These are phyloP conservation scores for Horisme vitalbata DNA, from an alignment of 2,888 invertebrate species.

Conservation along the genomic window DNA sequence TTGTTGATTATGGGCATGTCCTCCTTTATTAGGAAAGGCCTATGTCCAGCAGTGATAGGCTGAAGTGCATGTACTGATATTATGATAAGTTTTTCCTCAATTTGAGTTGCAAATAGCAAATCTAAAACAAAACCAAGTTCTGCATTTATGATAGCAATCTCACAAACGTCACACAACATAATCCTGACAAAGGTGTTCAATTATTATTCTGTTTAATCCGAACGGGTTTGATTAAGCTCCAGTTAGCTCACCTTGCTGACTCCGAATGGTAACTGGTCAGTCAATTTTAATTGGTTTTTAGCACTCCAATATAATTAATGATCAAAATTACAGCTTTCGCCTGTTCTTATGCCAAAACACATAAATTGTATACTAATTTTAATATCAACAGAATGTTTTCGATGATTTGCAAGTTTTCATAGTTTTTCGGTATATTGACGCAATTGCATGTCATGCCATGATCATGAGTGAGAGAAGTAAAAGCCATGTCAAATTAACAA, in stretches of 20 bases:
- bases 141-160: conserved; percentile 42
- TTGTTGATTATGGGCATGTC: too few species aligned
- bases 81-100: too few species aligned
- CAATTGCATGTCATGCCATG: too few species aligned
- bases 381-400: too few species aligned
- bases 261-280: conserved; percentile 44
- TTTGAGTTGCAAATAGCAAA: not conserved
- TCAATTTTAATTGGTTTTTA: conserved; percentile 70
- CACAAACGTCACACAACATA: conserved; percentile 46
- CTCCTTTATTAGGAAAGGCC: too few species aligned
- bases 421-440: too few species aligned
- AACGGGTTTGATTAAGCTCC: conserved; percentile 50
- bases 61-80: too few species aligned
- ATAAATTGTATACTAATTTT: not conserved
- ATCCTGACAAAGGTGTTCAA: conserved; percentile 51
- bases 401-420: too few species aligned
- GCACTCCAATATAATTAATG: conserved; percentile 56
- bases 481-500: too few species aligned
- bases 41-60: too few species aligned
- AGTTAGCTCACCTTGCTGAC: conserved; percentile 46
- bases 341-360: not conserved
- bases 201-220: conserved; percentile 57
- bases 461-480: too few species aligned
- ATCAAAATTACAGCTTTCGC: conserved; percentile 25
- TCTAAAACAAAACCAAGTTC: not conserved